Evolutionary conservation across 2,113 vertebrate genomes (phyloP), one percentile per base, ranked within the genome.

Genomic region (Sardina pilchardus): DNA sequence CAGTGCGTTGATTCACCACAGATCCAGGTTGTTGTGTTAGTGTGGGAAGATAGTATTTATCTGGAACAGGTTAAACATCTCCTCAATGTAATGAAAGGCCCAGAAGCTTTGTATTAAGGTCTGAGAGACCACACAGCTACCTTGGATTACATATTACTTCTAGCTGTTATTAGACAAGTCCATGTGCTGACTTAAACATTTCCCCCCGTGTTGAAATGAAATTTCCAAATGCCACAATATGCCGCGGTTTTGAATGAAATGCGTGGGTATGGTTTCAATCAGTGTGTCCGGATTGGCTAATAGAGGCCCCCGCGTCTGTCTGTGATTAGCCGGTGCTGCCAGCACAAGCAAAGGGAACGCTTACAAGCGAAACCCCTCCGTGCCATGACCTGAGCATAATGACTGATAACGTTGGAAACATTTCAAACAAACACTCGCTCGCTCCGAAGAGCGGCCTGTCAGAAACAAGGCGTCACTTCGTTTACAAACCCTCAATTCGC

Each of bases 271-370:
- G 81, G 71, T 85, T 88, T 83, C 16, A 82, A 84, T 86, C 81
- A 63, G 34, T 63, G 56, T 42, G 83, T 34, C 82, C 21, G 4
- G 26, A 50, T 17, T 42, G 30, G n/a, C 26, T 84, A 67, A 83
- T 82, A 26, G 30, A 36, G 42, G 84, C 30, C 67, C 67, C 85
- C 84, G 36, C 82, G 85, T 81, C 86, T 85, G 34, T 85, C 83
- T 90, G 86, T 88, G 85, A 91, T 92, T 82, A 81, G 82, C 82
- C 43, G 81, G 56, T 88, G 83, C 80, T 67, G 36, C 87, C 86
- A 82, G 47, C 84, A 85, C 83, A 83, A 80, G 81, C 81, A 83
- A n/a, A 19, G 84, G 39, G 53, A 50, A 36, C 84, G 36, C 12
- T 36, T 82, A 84, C 45, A 81, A 47, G 67, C 44, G 26, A 36